A percentile compares a stretch with the other conserved stretches of the same genome.
phyloP scores from a whole-genome alignment of 2,113 vertebrate species.

The Ageneiosus marmoratus region DNA sequence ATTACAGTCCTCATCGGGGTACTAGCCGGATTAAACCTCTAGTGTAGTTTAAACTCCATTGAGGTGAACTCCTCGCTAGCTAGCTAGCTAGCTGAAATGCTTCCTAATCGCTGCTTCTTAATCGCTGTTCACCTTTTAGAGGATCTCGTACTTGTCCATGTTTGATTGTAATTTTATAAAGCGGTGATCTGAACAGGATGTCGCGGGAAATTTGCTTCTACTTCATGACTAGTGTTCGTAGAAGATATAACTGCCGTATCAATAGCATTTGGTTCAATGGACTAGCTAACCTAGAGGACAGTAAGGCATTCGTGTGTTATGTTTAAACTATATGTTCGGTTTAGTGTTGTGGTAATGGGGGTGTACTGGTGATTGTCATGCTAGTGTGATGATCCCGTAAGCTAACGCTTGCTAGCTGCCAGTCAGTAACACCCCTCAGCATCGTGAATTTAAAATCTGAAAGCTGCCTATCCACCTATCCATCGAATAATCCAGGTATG shows the following conservation, averaged over 20 bases:
- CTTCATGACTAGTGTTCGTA: background rate
- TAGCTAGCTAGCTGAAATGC: background rate
- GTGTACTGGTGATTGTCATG: constrained; percentile 6
- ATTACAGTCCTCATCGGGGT: too few species aligned
- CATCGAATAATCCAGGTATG: background rate
- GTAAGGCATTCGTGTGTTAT: constrained; percentile 16
- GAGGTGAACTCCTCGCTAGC: too few species aligned
- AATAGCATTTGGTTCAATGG: background rate
- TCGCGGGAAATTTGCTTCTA: background rate
- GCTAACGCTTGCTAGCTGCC: background rate
- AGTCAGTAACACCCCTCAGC: background rate
- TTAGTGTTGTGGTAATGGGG: too few species aligned
- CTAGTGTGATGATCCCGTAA: background rate
- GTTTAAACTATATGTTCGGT: background rate
- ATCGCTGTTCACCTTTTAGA: background rate
- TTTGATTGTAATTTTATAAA: background rate
- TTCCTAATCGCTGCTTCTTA: too few species aligned
- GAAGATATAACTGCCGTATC: background rate
- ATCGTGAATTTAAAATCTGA: background rate
- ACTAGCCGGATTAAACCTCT: background rate
- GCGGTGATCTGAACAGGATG: background rate
- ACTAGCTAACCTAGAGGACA: background rate
- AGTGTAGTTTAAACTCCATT: too few species aligned
- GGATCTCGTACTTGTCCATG: background rate
- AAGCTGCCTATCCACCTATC: background rate